phyloP scores from a whole-genome alignment of 2,888 invertebrate species.

The Cryptus armator region DNA sequence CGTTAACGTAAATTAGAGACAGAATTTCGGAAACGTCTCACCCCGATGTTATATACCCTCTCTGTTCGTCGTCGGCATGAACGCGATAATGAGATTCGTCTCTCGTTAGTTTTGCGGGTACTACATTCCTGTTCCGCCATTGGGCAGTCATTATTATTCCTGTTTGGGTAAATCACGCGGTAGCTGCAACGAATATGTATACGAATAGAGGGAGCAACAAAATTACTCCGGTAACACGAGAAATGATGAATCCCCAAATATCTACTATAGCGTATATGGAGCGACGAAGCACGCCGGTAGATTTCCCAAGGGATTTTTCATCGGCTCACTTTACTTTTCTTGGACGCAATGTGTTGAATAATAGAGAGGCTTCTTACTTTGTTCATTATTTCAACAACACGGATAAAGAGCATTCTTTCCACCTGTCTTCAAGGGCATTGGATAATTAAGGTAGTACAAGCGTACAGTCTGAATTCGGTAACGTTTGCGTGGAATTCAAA shows the following conservation, averaged over 20 bases:
- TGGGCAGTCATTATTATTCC: background rate
- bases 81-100: background rate
- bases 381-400: no score
- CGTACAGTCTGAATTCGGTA: no score
- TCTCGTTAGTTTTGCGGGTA: background rate
- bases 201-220: background rate
- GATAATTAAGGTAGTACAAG: no score
- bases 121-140: background rate
- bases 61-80: background rate
- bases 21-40: background rate
- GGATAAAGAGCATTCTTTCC: no score
- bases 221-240: background rate
- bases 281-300: background rate
- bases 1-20: background rate
- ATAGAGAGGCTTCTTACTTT: no score
- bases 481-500: no score
- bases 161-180: background rate
- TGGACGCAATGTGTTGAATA: no score
- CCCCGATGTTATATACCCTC: background rate
- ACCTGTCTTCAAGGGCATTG: no score
- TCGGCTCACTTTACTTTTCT: no score
- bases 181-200: background rate
- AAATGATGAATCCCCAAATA: background rate
- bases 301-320: background rate
- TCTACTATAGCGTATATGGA: background rate